Evolutionary conservation across 2,113 vertebrate genomes (phyloP), one percentile per base, ranked within the genome.

Genomic region (Hypomesus transpacificus): DNA sequence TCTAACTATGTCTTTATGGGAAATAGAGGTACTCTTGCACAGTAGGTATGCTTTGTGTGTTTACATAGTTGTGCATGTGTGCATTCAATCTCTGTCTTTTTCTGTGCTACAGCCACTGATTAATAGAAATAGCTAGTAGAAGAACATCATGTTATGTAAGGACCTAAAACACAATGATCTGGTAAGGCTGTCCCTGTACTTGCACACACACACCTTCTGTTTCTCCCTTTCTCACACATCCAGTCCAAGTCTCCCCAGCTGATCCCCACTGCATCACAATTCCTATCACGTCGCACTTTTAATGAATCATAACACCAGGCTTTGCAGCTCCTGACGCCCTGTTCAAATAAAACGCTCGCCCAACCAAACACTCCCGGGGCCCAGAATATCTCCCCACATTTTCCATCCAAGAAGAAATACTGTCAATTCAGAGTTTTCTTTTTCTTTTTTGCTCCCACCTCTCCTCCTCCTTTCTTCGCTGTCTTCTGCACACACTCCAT

Each of bases 271-370:
- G 63, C 14, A 75, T 71, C 75, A 74, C 77, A 81, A 87, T 82
- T 89, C 84, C 69, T 75, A 79, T 86, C 83, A 85, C 66, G n/a
- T 65, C 85, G 75, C 76, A 73, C 70, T 86, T 87, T 86, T 82
- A 88, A 89, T 87, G 82, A 87, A 85, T 84, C 82, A 86, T 85
- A 83, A 80, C 81, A 82, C 80, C 52, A 65, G 80, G 58, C 74
- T 75, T 79, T 80, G 73, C 76, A 72, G 78, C 80, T 77, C 75
- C 77, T 77, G 77, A 67, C 28, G 52, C 66, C 69, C 70, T 76
- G 65, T 77, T 82, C 75, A 87, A 88, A 90, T 85, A 82, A 82
- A 87, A 82, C 66, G 69, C 68, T 81, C 28, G 77, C 80, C 77
- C 74, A 83, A 24, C 71, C 64, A 79, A 87, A 86, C 73, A 81